phyloP scores from a whole-genome alignment of 2,113 vertebrate species.

The Antigone vipio region DNA sequence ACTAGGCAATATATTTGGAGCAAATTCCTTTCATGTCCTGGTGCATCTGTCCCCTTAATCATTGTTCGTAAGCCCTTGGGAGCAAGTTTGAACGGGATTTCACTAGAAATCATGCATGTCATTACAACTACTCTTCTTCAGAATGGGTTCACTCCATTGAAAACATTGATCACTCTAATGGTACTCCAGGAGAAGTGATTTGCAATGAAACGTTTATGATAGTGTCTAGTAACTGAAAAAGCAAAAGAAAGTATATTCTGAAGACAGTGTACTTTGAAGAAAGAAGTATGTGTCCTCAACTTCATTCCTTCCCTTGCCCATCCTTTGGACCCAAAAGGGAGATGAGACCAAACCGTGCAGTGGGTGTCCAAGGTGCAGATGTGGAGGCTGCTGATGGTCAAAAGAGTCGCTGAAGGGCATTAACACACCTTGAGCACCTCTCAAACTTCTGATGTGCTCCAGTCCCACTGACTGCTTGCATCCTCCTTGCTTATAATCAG shows the following conservation, averaged over 20 bases:
- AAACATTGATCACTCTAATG: neutral
- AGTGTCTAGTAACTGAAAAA: neutral
- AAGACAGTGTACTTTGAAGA: neutral
- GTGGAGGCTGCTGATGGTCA: neutral
- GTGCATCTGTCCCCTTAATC: neutral
- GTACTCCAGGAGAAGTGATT: conserved; percentile 7
- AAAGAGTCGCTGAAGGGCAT: neutral
- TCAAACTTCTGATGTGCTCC: neutral
- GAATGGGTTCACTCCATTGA: neutral
- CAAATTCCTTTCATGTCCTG: neutral
- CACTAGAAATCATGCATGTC: neutral
- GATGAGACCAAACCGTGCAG: neutral
- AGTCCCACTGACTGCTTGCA: neutral
- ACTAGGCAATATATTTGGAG: neutral
- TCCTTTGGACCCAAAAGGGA: neutral
- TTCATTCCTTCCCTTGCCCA: neutral
- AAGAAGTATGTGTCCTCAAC: neutral
- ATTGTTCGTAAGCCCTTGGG: neutral
- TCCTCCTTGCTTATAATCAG: neutral
- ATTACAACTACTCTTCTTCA: neutral
- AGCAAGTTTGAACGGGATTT: neutral
- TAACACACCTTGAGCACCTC: neutral
- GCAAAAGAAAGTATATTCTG: neutral
- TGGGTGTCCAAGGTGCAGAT: neutral
- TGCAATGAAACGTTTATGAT: neutral